Percentiles rank a stretch among this genome's conserved stretches.
These are phyloP conservation scores for Drosophila melanosoma DNA, from an alignment of 2,888 invertebrate genomes.

Conservation along the genomic window DNA sequence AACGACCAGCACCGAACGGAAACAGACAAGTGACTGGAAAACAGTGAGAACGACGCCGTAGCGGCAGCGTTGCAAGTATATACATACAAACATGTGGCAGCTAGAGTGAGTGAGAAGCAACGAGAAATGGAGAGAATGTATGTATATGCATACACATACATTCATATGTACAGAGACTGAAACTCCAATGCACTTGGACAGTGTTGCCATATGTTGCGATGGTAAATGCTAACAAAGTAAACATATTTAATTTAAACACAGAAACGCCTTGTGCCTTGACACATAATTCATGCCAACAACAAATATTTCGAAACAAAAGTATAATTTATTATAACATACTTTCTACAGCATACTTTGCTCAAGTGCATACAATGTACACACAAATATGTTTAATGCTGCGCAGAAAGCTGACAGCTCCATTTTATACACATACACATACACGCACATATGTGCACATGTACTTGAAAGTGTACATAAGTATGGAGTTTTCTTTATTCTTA, in stretches of 20 bases:
- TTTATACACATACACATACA: slow-evolving; percentile 3
- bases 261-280: slow-evolving; percentile 6
- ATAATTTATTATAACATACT: background rate
- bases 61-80: slow-evolving; percentile 46
- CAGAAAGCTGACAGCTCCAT: slow-evolving; percentile 43
- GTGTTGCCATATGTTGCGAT: slow-evolving; percentile 50
- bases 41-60: slow-evolving; percentile 48
- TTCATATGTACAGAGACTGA: slow-evolving; percentile 30
- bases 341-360: background rate
- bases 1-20: slow-evolving; percentile 48
- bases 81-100: slow-evolving; percentile 36
- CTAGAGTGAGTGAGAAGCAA: slow-evolving; percentile 22
- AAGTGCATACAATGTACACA: background rate
- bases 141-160: slow-evolving; percentile 5
- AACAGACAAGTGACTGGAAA: slow-evolving; percentile 59
- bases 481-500: slow-evolving; percentile 11
- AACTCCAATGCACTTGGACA: slow-evolving; percentile 51
- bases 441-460: background rate
- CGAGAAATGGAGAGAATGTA: slow-evolving; percentile 16
- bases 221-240: slow-evolving; percentile 27
- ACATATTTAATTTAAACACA: slow-evolving; percentile 16
- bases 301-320: background rate
- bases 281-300: background rate
- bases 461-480: slow-evolving; percentile 1
- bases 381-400: slow-evolving; percentile 34